These are phyloP conservation scores for Carollia perspicillata DNA, from an alignment of 2,113 vertebrate genomes.

Conservation along the genomic window DNA sequence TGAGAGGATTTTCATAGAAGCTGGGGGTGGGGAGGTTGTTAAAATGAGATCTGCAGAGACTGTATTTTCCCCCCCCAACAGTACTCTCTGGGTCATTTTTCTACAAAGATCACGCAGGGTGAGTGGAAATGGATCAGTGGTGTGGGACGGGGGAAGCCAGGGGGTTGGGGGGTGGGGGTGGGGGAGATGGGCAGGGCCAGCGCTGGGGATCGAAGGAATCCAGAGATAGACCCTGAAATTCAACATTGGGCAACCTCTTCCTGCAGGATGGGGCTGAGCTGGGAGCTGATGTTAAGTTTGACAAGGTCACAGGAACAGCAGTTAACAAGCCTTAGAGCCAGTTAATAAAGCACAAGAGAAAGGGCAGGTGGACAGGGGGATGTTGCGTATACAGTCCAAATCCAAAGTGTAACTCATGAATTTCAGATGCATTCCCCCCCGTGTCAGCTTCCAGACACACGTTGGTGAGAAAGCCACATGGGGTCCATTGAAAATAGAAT, in stretches of 20 bases:
- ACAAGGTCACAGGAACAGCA: not conserved
- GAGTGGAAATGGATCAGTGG: slow-evolving; percentile 23
- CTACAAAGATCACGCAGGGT: fast-evolving
- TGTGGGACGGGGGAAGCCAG: not conserved
- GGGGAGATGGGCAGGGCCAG: not conserved
- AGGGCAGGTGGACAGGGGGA: not conserved
- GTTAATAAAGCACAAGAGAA: not conserved
- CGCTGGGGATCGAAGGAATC: not conserved
- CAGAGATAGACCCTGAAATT: not conserved
- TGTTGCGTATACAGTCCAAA: not conserved
- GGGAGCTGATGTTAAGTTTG: not conserved
- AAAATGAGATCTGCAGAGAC: not conserved
- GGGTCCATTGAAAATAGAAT: not conserved
- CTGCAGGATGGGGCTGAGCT: not conserved
- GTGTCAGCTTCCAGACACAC: not conserved
- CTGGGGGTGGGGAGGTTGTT: not conserved
- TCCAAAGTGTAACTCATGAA: not conserved
- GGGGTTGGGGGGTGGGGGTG: no score
- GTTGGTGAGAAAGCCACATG: not conserved
- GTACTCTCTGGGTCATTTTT: not conserved
- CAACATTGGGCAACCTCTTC: not conserved
- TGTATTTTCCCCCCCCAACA: not conserved
- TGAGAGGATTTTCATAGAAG: not conserved
- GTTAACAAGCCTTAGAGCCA: not conserved
- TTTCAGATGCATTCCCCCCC: not conserved